Percentiles rank a stretch among this genome's conserved stretches.
Evolutionary conservation across 1,140 invertebrate species (phyloP).

Genomic region (Heliconius melpomene): DNA sequence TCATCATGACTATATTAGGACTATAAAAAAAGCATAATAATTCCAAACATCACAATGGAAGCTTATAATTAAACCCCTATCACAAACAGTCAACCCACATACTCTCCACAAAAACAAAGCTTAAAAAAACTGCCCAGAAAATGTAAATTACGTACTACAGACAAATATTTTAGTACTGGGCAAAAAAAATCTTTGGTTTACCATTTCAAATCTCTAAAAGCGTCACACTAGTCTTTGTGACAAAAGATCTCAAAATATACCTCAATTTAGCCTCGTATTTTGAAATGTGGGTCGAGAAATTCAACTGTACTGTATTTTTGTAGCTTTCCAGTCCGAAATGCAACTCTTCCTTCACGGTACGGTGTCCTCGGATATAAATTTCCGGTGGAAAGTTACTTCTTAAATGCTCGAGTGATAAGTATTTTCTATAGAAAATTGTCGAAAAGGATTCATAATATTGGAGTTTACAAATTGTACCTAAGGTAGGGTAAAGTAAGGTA

Average conservation of each 20-base stretch:
- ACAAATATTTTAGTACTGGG: conserved; percentile 2
- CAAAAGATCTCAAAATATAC: conserved; percentile 28
- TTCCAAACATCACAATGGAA: neutral
- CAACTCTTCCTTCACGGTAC: conserved; percentile 7
- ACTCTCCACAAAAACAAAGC: neutral
- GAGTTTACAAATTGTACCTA: neutral
- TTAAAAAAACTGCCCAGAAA: neutral
- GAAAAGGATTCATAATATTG: neutral
- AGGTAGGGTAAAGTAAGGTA: too few relatives aligned
- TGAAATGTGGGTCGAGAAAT: conserved; percentile 27
- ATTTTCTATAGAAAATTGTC: neutral
- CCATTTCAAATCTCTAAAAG: conserved; percentile 25
- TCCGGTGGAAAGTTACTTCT: conserved; percentile 17
- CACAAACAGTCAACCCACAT: neutral
- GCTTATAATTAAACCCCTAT: neutral
- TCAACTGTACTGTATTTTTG: conserved; percentile 27
- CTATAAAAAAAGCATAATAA: neutral
- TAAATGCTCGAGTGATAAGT: conserved; percentile 18
- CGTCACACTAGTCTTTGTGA: conserved; percentile 20
- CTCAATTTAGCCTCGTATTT: conserved; percentile 29
- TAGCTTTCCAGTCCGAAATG: conserved; percentile 9
- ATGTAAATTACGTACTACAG: neutral
- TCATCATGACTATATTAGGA: neutral
- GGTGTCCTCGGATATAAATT: conserved; percentile 16
- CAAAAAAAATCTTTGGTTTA: conserved; percentile 20